phyloP scores from a whole-genome alignment of 2,888 invertebrate species.

The Phymatocera aterrima region DNA sequence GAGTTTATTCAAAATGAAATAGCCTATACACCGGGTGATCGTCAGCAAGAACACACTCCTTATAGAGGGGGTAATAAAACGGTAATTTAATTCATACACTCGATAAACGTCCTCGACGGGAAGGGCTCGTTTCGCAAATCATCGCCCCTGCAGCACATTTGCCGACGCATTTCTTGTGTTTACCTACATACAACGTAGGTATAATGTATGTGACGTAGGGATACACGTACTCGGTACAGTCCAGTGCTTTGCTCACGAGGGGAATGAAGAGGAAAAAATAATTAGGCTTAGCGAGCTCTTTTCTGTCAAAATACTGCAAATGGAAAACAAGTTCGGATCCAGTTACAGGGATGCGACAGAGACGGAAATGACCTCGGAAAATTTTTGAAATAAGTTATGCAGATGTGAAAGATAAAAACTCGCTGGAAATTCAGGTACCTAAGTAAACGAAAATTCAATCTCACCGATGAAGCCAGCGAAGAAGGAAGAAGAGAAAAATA shows the following conservation, averaged over 20 bases:
- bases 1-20: not conserved
- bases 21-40: not conserved
- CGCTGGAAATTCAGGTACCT: too few species aligned
- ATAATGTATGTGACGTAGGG: not conserved
- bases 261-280: not conserved
- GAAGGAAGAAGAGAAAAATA: too few species aligned
- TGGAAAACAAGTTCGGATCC: not conserved
- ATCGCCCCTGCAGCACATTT: constrained; percentile 57
- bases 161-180: constrained; percentile 6
- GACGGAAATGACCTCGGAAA: too few species aligned
- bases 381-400: too few species aligned
- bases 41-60: constrained; percentile 18
- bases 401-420: too few species aligned
- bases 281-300: not conserved
- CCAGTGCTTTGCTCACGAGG: too few species aligned
- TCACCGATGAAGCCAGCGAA: too few species aligned
- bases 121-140: constrained; percentile 72
- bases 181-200: too few species aligned
- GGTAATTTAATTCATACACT: constrained; percentile 74
- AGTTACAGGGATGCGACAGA: not conserved
- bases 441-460: too few species aligned
- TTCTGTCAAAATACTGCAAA: not conserved
- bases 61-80: constrained; percentile 72
- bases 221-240: not conserved
- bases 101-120: constrained; percentile 67